Evolutionary conservation across 2,888 invertebrate genomes (phyloP).

Genomic region (Erebia ligea): DNA sequence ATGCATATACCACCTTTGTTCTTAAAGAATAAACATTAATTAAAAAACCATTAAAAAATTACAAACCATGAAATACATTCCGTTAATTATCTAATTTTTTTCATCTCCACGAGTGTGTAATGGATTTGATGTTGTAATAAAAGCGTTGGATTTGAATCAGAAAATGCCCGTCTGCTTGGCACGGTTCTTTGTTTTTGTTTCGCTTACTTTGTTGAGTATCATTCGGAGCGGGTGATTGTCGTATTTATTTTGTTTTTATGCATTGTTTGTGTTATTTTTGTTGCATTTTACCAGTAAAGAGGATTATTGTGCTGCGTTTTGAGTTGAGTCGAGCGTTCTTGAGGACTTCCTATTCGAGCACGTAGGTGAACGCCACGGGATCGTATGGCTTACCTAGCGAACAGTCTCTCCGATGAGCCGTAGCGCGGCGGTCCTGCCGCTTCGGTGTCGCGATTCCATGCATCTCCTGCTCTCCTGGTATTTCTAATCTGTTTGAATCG

Average conservation of each 20-base stretch:
- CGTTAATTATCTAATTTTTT: constrained; percentile 10
- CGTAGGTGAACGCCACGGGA: constrained; percentile 60
- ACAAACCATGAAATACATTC: constrained; percentile 3
- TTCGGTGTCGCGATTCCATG: constrained; percentile 56
- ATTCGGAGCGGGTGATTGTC: constrained; percentile 19
- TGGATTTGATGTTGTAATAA: constrained; percentile 17
- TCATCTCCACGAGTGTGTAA: not conserved
- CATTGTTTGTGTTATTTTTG: constrained; percentile 24
- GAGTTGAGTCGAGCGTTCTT: constrained; percentile 48
- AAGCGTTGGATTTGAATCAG: constrained; percentile 11
- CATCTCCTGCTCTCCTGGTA: constrained; percentile 57
- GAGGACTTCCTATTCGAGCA: constrained; percentile 68
- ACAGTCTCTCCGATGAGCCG: constrained; percentile 81
- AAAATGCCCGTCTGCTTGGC: constrained; percentile 16
- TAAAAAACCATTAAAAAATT: not conserved
- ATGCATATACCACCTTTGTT: not conserved
- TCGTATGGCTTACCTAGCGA: constrained; percentile 46
- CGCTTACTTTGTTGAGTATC: constrained; percentile 19
- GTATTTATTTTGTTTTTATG: not conserved
- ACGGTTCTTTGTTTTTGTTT: constrained; percentile 24
- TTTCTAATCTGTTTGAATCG: constrained; percentile 40
- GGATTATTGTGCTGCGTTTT: constrained; percentile 29
- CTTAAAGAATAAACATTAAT: not conserved
- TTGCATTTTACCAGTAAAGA: constrained; percentile 15
- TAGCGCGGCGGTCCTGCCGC: constrained; percentile 80